Conservation (phyloP, 2,888 invertebrate species). For the Cheilosia grossa region DNA sequence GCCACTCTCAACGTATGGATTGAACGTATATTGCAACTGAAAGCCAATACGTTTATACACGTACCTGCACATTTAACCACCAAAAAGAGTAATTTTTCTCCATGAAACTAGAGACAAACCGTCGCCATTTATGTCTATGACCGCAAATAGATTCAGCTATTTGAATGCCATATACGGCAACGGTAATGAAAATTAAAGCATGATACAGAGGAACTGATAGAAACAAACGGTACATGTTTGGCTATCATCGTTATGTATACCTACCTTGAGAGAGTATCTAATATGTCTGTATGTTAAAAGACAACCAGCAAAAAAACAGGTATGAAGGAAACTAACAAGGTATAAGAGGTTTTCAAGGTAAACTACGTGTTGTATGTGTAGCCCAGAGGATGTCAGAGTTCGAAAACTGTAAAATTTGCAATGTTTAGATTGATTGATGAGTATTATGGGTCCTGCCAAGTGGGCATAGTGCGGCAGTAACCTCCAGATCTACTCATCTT, state of each 20-base stretch:
- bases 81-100: constrained; percentile 58
- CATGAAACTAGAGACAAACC: constrained; percentile 57
- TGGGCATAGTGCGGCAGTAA: no score
- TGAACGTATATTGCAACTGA: constrained; percentile 9
- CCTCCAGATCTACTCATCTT: no score
- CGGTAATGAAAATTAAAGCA: constrained; percentile 66
- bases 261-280: constrained; percentile 30
- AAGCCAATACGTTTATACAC: constrained; percentile 3
- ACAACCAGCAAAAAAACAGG: neutral
- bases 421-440: no score
- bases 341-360: neutral
- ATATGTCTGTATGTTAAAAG: constrained; percentile 8
- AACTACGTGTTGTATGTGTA: no score
- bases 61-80: constrained; percentile 25
- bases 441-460: no score
- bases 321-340: neutral
- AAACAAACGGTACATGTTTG: constrained; percentile 25
- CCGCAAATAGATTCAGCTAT: constrained; percentile 51
- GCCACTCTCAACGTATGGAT: neutral
- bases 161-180: constrained; percentile 56
- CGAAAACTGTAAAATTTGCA: no score
- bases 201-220: constrained; percentile 21
- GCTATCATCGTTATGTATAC: constrained; percentile 8
- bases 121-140: constrained; percentile 67
- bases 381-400: no score